A percentile compares a stretch with the other conserved stretches of the same genome.
These are phyloP conservation scores for Empidonax alnorum DNA, from an alignment of 2,113 vertebrate genomes.

Conservation along the genomic window DNA sequence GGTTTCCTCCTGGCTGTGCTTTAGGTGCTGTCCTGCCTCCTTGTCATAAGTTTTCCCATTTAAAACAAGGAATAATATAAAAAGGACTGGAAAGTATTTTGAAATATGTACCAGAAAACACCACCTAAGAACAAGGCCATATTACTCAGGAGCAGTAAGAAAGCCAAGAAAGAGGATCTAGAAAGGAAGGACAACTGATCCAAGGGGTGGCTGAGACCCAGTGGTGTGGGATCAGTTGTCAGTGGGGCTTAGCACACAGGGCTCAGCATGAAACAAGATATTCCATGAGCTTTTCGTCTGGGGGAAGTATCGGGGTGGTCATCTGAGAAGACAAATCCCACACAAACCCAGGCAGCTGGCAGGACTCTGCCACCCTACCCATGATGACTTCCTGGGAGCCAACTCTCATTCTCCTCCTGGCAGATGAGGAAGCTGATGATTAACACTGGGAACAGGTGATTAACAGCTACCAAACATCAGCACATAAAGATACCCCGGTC, in stretches of 20 bases:
- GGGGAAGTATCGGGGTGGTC: background rate
- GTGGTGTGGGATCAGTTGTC: background rate
- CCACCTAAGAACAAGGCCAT: background rate
- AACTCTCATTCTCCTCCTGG: fast-evolving
- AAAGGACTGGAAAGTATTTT: background rate
- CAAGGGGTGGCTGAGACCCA: background rate
- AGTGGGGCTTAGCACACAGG: background rate
- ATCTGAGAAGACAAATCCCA: conserved; percentile 15
- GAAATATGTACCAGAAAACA: background rate
- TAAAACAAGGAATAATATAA: background rate
- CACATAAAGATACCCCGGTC: background rate
- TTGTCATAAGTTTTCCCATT: background rate
- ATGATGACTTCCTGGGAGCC: fast-evolving
- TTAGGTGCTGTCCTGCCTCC: background rate
- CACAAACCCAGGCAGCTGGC: background rate
- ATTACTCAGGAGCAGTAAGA: background rate
- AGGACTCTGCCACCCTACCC: background rate
- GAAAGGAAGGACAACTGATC: conserved; percentile 32
- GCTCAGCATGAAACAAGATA: conserved; percentile 11
- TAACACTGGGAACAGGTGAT: background rate
- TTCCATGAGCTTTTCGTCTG: background rate
- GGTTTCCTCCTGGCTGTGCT: background rate
- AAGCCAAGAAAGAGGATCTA: background rate
- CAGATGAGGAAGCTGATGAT: conserved; percentile 37
- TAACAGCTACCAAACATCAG: background rate